Percentiles rank a stretch among this genome's conserved stretches.
phyloP scores from a whole-genome alignment of 2,888 invertebrate genomes.

The Pristionchus maxplancki region DNA sequence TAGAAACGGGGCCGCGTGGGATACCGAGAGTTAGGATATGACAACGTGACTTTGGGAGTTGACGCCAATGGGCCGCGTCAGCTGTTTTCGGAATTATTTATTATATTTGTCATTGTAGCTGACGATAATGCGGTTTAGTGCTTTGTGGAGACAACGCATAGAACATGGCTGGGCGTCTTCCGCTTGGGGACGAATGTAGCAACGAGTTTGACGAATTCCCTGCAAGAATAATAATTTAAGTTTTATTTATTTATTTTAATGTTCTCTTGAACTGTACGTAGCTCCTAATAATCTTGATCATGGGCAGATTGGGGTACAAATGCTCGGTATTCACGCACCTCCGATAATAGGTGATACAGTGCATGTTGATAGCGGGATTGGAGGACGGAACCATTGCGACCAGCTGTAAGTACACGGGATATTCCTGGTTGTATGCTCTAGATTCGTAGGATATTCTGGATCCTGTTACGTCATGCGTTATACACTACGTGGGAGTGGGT shows the following conservation, averaged over 20 bases:
- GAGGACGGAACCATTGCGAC: neutral
- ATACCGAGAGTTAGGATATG: neutral
- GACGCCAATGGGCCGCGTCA: neutral
- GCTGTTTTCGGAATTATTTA: neutral
- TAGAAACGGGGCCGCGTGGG: neutral
- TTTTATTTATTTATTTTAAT: no score
- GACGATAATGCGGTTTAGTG: neutral
- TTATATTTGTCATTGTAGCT: neutral
- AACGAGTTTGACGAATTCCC: neutral
- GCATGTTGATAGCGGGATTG: conserved; percentile 2
- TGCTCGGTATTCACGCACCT: neutral
- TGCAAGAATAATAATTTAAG: neutral
- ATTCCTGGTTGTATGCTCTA: neutral
- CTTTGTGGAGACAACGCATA: neutral
- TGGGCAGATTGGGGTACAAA: no score
- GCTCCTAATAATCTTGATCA: no score
- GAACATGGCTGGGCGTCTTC: neutral
- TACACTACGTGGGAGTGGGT: no score
- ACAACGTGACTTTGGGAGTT: neutral
- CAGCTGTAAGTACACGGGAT: neutral
- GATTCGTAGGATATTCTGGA: neutral
- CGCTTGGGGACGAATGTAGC: neutral
- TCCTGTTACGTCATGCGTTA: no score
- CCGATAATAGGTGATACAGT: conserved; percentile 24
- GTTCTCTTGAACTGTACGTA: no score